Evolutionary conservation across 2,113 vertebrate species (phyloP), one percentile per base, ranked within the genome.

Genomic region (Semnornis frantzii): DNA sequence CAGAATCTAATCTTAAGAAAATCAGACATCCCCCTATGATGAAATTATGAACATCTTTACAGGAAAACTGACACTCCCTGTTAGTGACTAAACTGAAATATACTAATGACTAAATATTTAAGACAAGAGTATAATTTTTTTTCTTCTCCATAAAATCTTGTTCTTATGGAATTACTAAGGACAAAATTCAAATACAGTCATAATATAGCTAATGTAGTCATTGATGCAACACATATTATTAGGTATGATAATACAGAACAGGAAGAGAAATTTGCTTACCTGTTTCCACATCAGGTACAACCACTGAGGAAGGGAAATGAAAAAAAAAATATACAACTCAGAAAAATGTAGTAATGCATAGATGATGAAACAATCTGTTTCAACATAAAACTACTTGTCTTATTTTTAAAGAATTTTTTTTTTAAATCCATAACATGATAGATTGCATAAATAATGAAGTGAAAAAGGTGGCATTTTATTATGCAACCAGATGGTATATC

Each of bases 291-390:
- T 33, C 14, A 74, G 17, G 54, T 42, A 42, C 42, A 42, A 42
- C 42, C 42, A 42, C 20, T 23, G 6, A 60, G 15, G 8, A 76
- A 60, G 30, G 15, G 42, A 42, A 42, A 13, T 42, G 42, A 80
- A 44, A 2, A 58, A 60, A 73, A 64, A 39, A 0, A 8, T 33
- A 18, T 0, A 5, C 0, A 5, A 24, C 20, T 8, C 21, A 57
- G 10, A 59, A 60, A 75, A 57, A 3, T 6, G 25, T 28, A 8
- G 2, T 33, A 62, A 5, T 18, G 2, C 4, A 28, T 14, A 34
- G 13, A 33, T 92, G 55, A 62, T 71, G 55, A 90, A 70, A 80
- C 12, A 4, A 21, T 3, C 2, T 12, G 3, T 44, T 80, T 66
- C 6, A 70, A 21, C 2, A 1, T 19, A 8, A 82, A 62, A 0